These are phyloP conservation scores for Cossypha polioptera DNA, from an alignment of 2,797 vertebrate genomes.

Conservation along the genomic window DNA sequence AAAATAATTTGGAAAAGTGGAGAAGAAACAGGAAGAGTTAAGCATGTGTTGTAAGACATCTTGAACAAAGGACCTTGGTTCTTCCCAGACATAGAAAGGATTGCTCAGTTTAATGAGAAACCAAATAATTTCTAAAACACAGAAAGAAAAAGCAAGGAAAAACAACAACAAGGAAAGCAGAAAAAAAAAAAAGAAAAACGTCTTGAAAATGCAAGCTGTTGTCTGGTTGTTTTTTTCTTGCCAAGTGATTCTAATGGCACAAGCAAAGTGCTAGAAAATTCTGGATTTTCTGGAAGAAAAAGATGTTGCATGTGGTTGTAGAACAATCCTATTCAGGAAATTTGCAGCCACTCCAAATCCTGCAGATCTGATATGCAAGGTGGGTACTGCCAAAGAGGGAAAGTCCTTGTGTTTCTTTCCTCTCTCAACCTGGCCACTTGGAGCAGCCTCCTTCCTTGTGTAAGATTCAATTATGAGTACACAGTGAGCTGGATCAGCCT, in stretches of 20 bases:
- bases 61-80: not conserved
- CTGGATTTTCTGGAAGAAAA: not conserved
- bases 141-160: not conserved
- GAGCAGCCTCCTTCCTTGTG: not conserved
- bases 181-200: not conserved
- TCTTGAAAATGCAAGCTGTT: not conserved
- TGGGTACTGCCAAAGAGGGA: fast-evolving
- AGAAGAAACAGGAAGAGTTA: not conserved
- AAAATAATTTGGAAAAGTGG: not conserved
- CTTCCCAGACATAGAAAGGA: not conserved
- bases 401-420: not conserved
- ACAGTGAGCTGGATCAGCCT: not conserved
- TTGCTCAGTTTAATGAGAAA: not conserved
- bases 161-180: not conserved
- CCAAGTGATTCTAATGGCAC: not conserved
- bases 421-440: not conserved
- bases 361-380: fast-evolving
- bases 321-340: not conserved
- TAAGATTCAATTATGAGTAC: not conserved
- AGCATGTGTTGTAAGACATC: not conserved
- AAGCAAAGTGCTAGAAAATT: not conserved
- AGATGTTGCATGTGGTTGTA: not conserved
- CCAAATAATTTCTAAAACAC: not conserved
- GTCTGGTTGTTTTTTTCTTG: not conserved
- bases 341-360: not conserved